These are phyloP conservation scores for Cavia aperea DNA, from an alignment of 2,113 vertebrate species.

Conservation along the genomic window DNA sequence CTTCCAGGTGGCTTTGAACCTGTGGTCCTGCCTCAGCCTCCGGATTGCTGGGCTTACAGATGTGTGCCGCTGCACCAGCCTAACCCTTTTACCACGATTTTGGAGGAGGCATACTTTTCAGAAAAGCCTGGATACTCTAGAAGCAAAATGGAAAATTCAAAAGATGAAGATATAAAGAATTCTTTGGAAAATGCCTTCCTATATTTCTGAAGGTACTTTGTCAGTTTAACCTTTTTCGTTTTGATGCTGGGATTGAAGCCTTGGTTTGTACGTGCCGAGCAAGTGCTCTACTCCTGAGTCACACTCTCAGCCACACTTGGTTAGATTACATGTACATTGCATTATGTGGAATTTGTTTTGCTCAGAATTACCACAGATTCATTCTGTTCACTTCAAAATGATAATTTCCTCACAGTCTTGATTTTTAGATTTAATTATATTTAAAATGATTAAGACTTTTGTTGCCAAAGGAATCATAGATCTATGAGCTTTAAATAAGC, in stretches of 20 bases:
- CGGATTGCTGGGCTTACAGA: not conserved
- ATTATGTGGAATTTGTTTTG: not conserved
- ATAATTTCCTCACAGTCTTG: not conserved
- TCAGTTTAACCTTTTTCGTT: not conserved
- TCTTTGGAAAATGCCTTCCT: not conserved
- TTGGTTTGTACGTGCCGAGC: not conserved
- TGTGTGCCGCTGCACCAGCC: not conserved
- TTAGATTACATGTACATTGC: constrained; percentile 12
- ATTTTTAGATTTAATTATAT: not conserved
- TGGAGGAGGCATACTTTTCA: not conserved
- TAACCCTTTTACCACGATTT: not conserved
- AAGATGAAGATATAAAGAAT: constrained; percentile 21
- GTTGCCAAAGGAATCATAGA: not conserved
- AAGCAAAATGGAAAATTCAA: not conserved
- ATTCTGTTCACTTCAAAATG: not conserved
- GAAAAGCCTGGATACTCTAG: not conserved
- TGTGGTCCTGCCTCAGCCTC: not conserved
- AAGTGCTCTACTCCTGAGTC: not conserved
- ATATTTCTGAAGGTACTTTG: not conserved
- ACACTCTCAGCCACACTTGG: not conserved
- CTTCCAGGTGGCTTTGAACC: not conserved
- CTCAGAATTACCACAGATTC: not conserved
- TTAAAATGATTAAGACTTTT: constrained; percentile 6
- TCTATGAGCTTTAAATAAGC: not conserved
- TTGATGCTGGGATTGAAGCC: not conserved